These are phyloP conservation scores for Mycalesis mineus DNA, from an alignment of 2,888 invertebrate species.

Conservation along the genomic window DNA sequence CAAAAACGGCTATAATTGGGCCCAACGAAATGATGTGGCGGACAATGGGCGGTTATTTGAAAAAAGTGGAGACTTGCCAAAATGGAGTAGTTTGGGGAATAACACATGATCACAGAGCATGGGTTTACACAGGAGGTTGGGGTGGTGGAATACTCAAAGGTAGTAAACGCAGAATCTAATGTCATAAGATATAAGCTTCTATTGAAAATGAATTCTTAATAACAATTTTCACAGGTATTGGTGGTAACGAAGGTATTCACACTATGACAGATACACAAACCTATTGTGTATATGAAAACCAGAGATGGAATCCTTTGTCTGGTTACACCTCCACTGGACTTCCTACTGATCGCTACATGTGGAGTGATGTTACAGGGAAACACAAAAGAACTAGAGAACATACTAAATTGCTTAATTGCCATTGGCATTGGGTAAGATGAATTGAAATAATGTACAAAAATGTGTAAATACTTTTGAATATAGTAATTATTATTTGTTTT, in stretches of 20 bases:
- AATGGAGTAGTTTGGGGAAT: constrained; percentile 94
- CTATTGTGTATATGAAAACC: constrained; percentile 95
- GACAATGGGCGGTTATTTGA: constrained; percentile 91
- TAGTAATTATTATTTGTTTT: no score
- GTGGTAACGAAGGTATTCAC: constrained; percentile 72
- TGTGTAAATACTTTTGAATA: no score
- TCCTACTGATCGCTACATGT: constrained; percentile 92
- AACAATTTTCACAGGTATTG: constrained; percentile 47
- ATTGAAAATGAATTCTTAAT: no score
- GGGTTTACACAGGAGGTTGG: constrained; percentile 94
- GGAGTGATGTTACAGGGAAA: constrained; percentile 93
- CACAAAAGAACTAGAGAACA: constrained; percentile 91
- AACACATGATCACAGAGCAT: constrained; percentile 91
- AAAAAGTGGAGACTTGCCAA: constrained; percentile 85
- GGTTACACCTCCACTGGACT: constrained; percentile 92
- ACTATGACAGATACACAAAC: constrained; percentile 91
- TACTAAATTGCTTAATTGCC: constrained; percentile 89
- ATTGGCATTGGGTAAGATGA: constrained; percentile 89
- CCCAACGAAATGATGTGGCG: constrained; percentile 90
- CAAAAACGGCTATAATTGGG: constrained; percentile 82
- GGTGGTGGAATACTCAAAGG: constrained; percentile 89
- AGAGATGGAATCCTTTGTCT: constrained; percentile 94
- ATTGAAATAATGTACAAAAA: not conserved
- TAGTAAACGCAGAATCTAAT: no score
- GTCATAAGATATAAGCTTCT: no score